Conservation (phyloP, 2,888 invertebrate species). For the Chorisops tibialis region DNA sequence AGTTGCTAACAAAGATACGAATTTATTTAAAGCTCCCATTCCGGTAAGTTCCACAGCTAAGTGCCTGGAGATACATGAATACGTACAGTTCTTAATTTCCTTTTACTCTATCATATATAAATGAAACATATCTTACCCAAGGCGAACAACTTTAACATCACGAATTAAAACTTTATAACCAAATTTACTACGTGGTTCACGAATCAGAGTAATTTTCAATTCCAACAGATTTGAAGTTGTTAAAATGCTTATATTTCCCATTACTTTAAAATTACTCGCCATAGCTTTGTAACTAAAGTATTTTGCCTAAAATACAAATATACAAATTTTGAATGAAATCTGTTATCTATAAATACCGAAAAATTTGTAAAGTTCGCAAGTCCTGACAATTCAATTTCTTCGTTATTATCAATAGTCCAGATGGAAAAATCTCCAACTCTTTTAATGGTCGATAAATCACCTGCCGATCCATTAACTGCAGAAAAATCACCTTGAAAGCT, state of each 20-base stretch:
- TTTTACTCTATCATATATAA: background rate
- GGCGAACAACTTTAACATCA: background rate
- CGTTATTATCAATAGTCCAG: background rate
- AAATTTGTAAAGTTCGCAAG: background rate
- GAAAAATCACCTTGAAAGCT: conserved; percentile 8
- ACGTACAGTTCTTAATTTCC: background rate
- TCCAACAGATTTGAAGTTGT: background rate
- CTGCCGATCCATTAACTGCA: conserved; percentile 4
- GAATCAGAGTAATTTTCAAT: background rate
- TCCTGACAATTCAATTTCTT: background rate
- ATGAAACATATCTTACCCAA: conserved; percentile 1
- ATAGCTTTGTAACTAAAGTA: conserved; percentile 4
- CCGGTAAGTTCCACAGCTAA: conserved; percentile 1
- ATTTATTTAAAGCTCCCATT: conserved; percentile 10
- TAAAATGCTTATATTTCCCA: background rate
- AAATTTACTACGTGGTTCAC: background rate
- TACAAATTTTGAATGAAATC: background rate
- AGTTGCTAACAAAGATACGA: conserved; percentile 7
- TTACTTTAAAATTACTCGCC: background rate
- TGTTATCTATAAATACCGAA: conserved; percentile 2
- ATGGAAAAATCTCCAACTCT: conserved; percentile 12
- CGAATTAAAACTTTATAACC: conserved; percentile 2
- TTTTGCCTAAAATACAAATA: background rate
- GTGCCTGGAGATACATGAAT: background rate
- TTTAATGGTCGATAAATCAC: conserved; percentile 10